Evolutionary conservation across 2,113 vertebrate species (phyloP).

Genomic region (Pelecanoides urinatrix): DNA sequence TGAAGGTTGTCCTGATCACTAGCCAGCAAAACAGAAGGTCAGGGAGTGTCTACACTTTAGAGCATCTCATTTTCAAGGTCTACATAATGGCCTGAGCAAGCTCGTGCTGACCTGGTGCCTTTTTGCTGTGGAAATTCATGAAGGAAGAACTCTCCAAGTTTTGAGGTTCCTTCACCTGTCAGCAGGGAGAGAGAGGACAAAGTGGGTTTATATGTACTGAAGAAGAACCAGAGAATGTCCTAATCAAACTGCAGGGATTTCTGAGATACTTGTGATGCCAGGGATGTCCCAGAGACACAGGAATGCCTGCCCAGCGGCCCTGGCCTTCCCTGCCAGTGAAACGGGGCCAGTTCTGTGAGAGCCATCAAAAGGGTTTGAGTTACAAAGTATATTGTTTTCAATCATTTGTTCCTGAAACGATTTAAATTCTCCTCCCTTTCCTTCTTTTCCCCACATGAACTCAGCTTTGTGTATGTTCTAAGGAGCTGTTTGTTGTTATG

Average conservation of each 20-base stretch:
- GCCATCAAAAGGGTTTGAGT: background rate
- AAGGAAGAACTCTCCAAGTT: background rate
- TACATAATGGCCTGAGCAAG: background rate
- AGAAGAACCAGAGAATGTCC: background rate
- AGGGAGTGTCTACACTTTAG: background rate
- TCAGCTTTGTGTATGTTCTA: background rate
- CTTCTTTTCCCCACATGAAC: conserved; percentile 23
- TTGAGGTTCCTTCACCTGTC: background rate
- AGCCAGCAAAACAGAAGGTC: conserved; percentile 38
- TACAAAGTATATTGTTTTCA: conserved; percentile 14
- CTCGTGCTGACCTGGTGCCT: background rate
- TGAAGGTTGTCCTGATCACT: background rate
- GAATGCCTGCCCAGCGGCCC: background rate
- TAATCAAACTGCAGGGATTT: background rate
- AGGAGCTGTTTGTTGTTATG: conserved; percentile 1
- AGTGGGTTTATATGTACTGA: background rate
- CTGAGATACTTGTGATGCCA: background rate
- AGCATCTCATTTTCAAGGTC: background rate
- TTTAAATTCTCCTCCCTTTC: conserved; percentile 53
- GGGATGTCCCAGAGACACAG: background rate
- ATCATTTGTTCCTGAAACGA: conserved; percentile 17
- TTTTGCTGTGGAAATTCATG: background rate
- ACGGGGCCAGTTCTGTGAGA: background rate
- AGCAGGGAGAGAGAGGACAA: background rate
- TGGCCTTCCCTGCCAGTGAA: background rate